Evolutionary conservation across 2,113 vertebrate species (phyloP).

Genomic region (Pterophyllum scalare): DNA sequence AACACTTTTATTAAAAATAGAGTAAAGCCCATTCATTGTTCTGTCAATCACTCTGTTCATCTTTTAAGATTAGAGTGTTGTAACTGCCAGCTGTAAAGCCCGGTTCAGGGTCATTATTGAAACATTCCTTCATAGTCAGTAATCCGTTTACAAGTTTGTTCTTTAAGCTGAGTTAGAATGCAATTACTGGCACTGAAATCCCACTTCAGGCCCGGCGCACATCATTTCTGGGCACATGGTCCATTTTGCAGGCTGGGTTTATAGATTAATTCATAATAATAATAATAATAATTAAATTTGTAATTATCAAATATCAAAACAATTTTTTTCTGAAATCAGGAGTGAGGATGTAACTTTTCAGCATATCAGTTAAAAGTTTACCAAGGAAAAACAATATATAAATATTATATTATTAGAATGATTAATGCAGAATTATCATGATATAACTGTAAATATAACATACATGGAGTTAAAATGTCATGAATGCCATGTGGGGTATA

Average conservation of each 20-base stretch:
- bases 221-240: conserved; percentile 5
- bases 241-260: conserved; percentile 15
- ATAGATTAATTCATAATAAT: background rate
- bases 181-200: conserved; percentile 53
- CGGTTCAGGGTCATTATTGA: conserved; percentile 71
- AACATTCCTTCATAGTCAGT: conserved; percentile 74
- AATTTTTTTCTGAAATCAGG: background rate
- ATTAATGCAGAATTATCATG: background rate
- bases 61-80: conserved; percentile 58
- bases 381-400: background rate
- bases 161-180: conserved; percentile 78
- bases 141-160: conserved; percentile 80
- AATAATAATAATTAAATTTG: background rate
- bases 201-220: background rate
- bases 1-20: conserved; percentile 1
- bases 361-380: background rate
- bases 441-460: background rate
- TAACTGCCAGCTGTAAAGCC: conserved; percentile 51
- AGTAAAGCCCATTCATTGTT: conserved; percentile 55
- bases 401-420: background rate
- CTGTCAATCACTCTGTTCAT: conserved; percentile 57
- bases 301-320: background rate
- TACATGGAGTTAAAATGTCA: background rate
- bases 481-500: background rate
- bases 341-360: background rate